phyloP scores from a whole-genome alignment of 2,797 vertebrate genomes.

The Sternarchorhynchus goeldii region DNA sequence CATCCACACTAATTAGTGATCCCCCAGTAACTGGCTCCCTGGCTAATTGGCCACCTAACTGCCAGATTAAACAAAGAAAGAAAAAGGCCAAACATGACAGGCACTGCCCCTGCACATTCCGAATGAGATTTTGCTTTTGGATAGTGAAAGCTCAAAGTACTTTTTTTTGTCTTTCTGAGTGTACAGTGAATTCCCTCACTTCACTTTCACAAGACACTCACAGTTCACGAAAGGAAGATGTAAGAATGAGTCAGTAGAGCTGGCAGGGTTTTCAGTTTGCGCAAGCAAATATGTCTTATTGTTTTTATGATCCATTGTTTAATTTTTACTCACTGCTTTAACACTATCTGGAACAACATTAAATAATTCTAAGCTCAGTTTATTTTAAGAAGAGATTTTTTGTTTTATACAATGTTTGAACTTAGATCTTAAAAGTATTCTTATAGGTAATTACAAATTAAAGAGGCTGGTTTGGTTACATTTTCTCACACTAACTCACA shows the following conservation, averaged over 20 bases:
- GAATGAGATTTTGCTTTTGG: conserved; percentile 60
- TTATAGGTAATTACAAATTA: not conserved
- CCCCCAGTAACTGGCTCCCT: conserved; percentile 73
- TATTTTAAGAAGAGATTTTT: not conserved
- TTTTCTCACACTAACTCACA: not conserved
- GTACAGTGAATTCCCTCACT: conserved; percentile 35
- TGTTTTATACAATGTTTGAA: not conserved
- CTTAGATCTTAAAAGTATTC: too few relatives aligned
- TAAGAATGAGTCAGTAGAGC: not conserved
- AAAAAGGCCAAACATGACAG: conserved; percentile 62
- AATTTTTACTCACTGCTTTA: not conserved
- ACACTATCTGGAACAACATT: not conserved
- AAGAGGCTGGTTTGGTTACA: not conserved
- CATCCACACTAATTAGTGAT: conserved; percentile 74
- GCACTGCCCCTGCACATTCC: conserved; percentile 66
- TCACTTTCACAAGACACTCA: conserved; percentile 40
- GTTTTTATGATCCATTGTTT: not conserved
- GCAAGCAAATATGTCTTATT: not conserved
- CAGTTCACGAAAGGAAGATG: conserved; percentile 5
- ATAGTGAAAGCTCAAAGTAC: conserved; percentile 40
- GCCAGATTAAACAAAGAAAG: conserved; percentile 69
- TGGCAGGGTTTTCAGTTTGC: not conserved
- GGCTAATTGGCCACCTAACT: conserved; percentile 75
- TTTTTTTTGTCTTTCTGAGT: conserved; percentile 35
- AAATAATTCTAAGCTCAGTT: not conserved